Conservation (phyloP, 1,140 invertebrate species). For the Papilio aristodemus region DNA sequence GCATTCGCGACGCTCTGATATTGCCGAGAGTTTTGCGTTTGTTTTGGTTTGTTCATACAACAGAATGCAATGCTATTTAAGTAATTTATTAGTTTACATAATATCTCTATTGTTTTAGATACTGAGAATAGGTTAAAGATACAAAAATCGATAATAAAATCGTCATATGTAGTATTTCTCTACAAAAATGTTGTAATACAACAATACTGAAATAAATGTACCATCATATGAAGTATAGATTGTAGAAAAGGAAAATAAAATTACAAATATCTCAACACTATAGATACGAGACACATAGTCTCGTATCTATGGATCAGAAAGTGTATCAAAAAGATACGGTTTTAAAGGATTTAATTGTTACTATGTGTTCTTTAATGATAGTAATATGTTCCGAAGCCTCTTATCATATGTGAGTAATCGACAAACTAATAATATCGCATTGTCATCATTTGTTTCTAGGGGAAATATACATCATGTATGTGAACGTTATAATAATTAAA, state of each 20-base stretch:
- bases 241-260: background rate
- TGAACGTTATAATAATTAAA: too few relatives aligned
- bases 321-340: background rate
- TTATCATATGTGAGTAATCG: background rate
- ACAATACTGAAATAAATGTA: background rate
- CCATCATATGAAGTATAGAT: background rate
- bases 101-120: background rate
- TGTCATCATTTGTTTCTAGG: background rate
- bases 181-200: too few relatives aligned
- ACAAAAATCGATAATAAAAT: too few relatives aligned
- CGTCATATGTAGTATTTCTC: too few relatives aligned
- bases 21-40: conserved; percentile 33
- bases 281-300: background rate
- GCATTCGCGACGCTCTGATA: conserved; percentile 47
- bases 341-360: background rate
- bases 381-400: background rate
- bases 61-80: background rate
- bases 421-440: background rate
- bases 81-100: background rate
- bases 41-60: conserved; percentile 13
- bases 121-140: too few relatives aligned
- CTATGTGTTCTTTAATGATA: background rate
- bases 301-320: too few relatives aligned
- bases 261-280: background rate
- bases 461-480: background rate